A percentile compares a stretch with the other conserved stretches of the same genome.
phyloP scores from a whole-genome alignment of 2,797 vertebrate genomes.

The Microctenopoma steveboyesi region DNA sequence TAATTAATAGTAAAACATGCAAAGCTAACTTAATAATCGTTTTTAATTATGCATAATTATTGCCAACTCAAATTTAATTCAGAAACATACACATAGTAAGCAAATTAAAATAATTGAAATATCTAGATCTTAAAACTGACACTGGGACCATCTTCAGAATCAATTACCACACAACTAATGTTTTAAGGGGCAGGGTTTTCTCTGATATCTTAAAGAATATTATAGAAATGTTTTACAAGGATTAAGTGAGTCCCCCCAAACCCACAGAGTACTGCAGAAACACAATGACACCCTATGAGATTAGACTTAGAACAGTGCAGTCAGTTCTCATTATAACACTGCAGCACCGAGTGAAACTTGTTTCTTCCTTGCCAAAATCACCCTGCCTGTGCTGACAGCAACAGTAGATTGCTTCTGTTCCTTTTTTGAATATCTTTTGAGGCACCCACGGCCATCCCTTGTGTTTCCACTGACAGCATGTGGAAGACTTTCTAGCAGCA shows the following conservation, averaged over 20 bases:
- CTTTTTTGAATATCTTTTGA: conserved; percentile 51
- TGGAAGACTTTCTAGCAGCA: conserved; percentile 67
- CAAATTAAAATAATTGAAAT: too few species aligned
- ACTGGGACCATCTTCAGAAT: neutral
- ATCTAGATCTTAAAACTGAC: neutral
- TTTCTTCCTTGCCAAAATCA: conserved; percentile 33
- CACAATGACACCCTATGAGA: conserved; percentile 21
- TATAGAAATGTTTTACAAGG: conserved; percentile 14
- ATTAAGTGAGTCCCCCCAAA: neutral
- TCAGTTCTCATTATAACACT: conserved; percentile 16
- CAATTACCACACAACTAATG: neutral
- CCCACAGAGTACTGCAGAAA: neutral
- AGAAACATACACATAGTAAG: too few species aligned
- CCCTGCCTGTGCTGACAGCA: conserved; percentile 37
- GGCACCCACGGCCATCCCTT: conserved; percentile 67
- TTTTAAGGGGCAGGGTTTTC: neutral
- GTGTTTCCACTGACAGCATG: conserved; percentile 69
- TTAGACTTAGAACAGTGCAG: conserved; percentile 5
- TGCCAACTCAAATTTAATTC: neutral
- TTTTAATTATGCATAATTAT: too few species aligned
- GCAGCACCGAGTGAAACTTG: conserved; percentile 7
- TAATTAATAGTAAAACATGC: too few species aligned
- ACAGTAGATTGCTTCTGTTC: conserved; percentile 15
- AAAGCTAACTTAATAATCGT: too few species aligned
- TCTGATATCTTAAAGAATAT: conserved; percentile 12